Evolutionary conservation across 2,797 vertebrate genomes (phyloP).

Genomic region (Arremon brunneinucha): DNA sequence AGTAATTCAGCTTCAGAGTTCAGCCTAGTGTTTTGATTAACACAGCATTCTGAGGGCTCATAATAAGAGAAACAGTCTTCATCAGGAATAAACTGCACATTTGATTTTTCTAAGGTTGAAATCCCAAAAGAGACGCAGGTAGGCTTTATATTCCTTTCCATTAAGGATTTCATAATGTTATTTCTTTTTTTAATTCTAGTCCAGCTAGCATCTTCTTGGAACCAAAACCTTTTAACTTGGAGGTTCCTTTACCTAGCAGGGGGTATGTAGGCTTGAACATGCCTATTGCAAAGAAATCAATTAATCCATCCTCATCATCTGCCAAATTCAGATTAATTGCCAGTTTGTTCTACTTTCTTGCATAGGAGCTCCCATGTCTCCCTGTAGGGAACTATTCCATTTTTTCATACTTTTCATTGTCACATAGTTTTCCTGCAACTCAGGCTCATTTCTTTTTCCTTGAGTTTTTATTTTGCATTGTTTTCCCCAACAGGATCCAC

Average conservation of each 20-base stretch:
- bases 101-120: background rate
- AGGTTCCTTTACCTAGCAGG: background rate
- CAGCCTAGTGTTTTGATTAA: background rate
- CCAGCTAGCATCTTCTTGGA: background rate
- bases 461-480: background rate
- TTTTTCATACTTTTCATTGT: background rate
- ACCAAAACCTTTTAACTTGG: background rate
- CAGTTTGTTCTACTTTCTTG: background rate
- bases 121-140: background rate
- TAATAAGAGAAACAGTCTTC: background rate
- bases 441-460: background rate
- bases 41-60: background rate
- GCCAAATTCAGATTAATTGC: conserved; percentile 7
- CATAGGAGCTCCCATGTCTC: background rate
- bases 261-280: background rate
- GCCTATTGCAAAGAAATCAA: background rate
- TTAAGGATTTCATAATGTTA: background rate
- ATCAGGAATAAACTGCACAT: background rate
- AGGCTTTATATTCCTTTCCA: background rate
- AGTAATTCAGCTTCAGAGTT: background rate
- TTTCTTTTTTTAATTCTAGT: background rate
- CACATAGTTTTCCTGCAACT: background rate
- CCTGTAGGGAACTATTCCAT: background rate
- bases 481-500: background rate
- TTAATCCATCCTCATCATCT: background rate